Evolutionary conservation across 2,113 vertebrate genomes (phyloP), one percentile per base, ranked within the genome.

Genomic region (Paraplagusia blochii): DNA sequence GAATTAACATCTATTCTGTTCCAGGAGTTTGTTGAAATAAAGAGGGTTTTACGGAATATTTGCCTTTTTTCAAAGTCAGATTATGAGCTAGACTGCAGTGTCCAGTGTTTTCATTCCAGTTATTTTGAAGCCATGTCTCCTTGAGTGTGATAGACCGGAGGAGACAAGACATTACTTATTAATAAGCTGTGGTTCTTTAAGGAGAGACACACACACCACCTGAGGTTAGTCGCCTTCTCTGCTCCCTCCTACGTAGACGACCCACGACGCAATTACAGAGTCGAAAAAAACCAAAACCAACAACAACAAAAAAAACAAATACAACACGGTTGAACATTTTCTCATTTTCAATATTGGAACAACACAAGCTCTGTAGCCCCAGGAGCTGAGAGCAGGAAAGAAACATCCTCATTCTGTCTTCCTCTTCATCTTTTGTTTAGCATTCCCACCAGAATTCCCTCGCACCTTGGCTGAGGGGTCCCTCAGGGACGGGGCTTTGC

Each of bases 131-230:
- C 74, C 29, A 64, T 51, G 62, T 69, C 68, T 73, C 63, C 35
- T 47, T 67, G 74, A 52, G 58, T 60, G 75, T 81, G 80, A 81
- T 79, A 46, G 77, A 83, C 63, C 73, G 68, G 68, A 84, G 81
- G 72, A 81, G 85, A 85, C 83, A 76, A 39, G 63, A 34, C 81
- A 86, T 90, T 59, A 77, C 72, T 87, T 87, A 86, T 88, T 85
- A 81, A 86, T 83, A 82, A 84, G 69, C 55, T 56, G 58, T 50
- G 70, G 72, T 82, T 63, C 47, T 86, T 89, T 79, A 81, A 84
- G 74, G 73, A 82, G 74, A 84, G 64, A 73, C 2, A 29, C 69
- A 58, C 75, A 39, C 60, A 69, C 78, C 83, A 77, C 77, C 64
- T 79, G 82, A 76, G 84, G 70, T 77, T 51, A 22, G 56, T n/a